Base-by-base conservation (phyloP, 2,888 invertebrate genomes). In the Dasypolia templi region DNA sequence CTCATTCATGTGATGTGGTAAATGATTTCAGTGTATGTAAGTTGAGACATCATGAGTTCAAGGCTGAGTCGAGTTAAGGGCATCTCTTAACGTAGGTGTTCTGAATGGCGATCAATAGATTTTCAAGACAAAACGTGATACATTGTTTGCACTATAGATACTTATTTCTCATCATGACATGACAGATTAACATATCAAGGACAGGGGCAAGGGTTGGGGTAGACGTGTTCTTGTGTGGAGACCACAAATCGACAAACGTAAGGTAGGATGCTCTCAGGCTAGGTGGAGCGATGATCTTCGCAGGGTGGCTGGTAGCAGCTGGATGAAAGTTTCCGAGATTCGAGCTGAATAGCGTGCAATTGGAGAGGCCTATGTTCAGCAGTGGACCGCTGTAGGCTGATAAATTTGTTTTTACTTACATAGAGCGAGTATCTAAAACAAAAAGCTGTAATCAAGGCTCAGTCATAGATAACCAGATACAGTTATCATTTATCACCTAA, bases 401-500 rank as follows among this genome's bases (percentile, higher is more conserved):
- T 46, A 11, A 44, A 29, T 12, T 56, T 29, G 1, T 12, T 44
- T 12, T 46, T 46, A 46, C 7, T 32, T 46, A 42, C 12, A 42
- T 29, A 53, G n/a, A n/a, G n/a, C n/a, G n/a, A n/a, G n/a, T 84
- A 84, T 68, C 84, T 65, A 62, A 71, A 69, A 74, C 58, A 70
- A 70, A 76, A 85, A 85, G 85, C 85, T 79, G 22, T 77, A 75
- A 84, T 81, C 75, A 71, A 77, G 84, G 82, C 85, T 81, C 76
- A 63, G 59, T 53, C 55, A 22, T 6, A 49, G 82, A 71, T 74
- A 71, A 72, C 26, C 7, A 44, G 67, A 68, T 82, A 72, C 56
- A n/a, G 42, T 56, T 78, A 66, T 74, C 58, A 19, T 53, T 61
- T 77, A 77, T 58, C 56, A 56, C 22, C 26, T 61, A 58, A 63